phyloP scores from a whole-genome alignment of 2,113 vertebrate species.

The Todiramphus saurophagus region DNA sequence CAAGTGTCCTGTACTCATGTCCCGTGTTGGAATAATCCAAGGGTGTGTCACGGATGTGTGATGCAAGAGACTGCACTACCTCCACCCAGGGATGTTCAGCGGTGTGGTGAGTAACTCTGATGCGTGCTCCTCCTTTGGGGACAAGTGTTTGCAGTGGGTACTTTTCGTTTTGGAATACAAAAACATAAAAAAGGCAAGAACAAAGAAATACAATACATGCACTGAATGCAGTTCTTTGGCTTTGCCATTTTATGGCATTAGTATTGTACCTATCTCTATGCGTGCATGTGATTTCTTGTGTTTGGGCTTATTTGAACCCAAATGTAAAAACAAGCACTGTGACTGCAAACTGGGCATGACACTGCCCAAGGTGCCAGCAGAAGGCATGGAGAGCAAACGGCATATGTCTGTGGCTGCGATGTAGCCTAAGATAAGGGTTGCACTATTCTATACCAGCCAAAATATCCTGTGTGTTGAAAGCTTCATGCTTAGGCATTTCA shows the following conservation, averaged over 20 bases:
- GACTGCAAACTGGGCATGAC: neutral
- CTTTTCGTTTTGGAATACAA: neutral
- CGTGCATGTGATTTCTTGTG: neutral
- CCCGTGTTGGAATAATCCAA: fast-evolving
- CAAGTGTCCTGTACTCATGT: neutral
- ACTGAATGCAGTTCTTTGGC: neutral
- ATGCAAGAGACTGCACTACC: neutral
- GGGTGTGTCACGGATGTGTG: fast-evolving
- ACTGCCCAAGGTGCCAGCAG: neutral
- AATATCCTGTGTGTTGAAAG: neutral
- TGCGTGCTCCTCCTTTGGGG: neutral
- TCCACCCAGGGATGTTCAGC: neutral
- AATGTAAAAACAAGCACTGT: neutral
- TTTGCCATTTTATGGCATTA: neutral
- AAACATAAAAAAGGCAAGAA: neutral
- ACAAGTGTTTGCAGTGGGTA: neutral
- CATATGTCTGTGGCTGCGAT: neutral
- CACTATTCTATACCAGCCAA: neutral
- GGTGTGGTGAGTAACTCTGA: neutral
- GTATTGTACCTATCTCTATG: neutral
- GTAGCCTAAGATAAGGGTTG: neutral
- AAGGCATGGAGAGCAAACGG: neutral
- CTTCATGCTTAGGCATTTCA: neutral
- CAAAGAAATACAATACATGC: neutral
- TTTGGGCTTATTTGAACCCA: neutral